phyloP scores from a whole-genome alignment of 2,113 vertebrate genomes.

The Neodon shergylaensis region DNA sequence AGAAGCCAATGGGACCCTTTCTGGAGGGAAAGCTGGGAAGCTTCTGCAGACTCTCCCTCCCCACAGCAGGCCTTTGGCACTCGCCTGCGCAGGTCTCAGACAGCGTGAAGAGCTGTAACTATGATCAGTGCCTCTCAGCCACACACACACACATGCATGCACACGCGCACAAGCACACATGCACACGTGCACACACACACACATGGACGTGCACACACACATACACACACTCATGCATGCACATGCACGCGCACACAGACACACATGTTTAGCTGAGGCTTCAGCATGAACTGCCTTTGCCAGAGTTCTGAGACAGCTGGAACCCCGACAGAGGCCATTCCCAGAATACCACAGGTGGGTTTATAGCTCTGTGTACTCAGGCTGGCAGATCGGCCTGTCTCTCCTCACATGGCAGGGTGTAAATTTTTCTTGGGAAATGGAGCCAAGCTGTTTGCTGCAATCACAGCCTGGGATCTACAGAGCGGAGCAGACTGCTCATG shows the following conservation, averaged over 20 bases:
- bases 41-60: background rate
- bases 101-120: background rate
- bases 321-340: constrained; percentile 71
- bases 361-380: constrained; percentile 83
- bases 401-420: constrained; percentile 71
- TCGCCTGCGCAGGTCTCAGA: background rate
- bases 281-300: background rate
- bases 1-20: background rate
- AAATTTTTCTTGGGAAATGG: constrained; percentile 82
- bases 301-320: background rate
- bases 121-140: background rate
- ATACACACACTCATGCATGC: no score
- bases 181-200: background rate
- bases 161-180: background rate
- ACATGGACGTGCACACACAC: fast-evolving
- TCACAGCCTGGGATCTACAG: constrained; percentile 70
- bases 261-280: constrained; percentile 8
- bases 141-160: background rate
- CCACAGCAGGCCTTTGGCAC: background rate
- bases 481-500: background rate
- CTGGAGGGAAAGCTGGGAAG: background rate
- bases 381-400: constrained; percentile 77
- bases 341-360: constrained; percentile 81
- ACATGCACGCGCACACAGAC: no score
- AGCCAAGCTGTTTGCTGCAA: constrained; percentile 76